A percentile compares a stretch with the other conserved stretches of the same genome.
These are phyloP conservation scores for Ferrisia virgata DNA, from an alignment of 2,888 invertebrate species.

Conservation along the genomic window DNA sequence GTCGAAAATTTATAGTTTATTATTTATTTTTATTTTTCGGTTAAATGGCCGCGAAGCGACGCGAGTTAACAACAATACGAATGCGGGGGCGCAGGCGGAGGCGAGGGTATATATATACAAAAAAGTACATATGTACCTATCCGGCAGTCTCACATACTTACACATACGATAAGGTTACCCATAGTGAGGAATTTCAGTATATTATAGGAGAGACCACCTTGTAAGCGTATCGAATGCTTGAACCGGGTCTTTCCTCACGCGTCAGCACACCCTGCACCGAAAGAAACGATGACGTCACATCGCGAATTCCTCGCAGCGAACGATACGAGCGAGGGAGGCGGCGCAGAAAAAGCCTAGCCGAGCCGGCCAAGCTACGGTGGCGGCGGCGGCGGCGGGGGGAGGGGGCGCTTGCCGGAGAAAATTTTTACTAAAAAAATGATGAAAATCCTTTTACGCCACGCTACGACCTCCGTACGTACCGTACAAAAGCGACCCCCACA, in stretches of 20 bases:
- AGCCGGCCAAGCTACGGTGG: not conserved
- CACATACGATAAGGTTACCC: too few species aligned
- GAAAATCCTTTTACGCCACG: constrained; percentile 1
- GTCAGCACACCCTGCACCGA: not conserved
- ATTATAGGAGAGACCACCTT: too few species aligned
- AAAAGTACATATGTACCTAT: not conserved
- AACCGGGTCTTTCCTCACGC: not conserved
- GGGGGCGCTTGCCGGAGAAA: not conserved
- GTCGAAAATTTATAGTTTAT: not conserved
- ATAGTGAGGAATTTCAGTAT: not conserved
- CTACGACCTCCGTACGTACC: too few species aligned
- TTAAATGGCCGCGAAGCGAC: not conserved
- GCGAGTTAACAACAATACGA: not conserved
- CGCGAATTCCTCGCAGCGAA: not conserved
- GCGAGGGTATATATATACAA: not conserved
- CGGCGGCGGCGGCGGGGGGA: not conserved
- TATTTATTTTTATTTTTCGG: too few species aligned
- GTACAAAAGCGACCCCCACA: not conserved
- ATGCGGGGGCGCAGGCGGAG: not conserved
- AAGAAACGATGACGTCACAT: constrained; percentile 5
- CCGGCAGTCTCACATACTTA: too few species aligned
- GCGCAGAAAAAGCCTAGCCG: too few species aligned
- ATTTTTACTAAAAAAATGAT: not conserved
- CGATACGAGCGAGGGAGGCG: not conserved
- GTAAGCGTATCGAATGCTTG: constrained; percentile 35